Percentiles rank a stretch among this genome's conserved stretches.
Conservation (phyloP, 1,140 invertebrate genomes). For the Brachionus paranguensis region DNA sequence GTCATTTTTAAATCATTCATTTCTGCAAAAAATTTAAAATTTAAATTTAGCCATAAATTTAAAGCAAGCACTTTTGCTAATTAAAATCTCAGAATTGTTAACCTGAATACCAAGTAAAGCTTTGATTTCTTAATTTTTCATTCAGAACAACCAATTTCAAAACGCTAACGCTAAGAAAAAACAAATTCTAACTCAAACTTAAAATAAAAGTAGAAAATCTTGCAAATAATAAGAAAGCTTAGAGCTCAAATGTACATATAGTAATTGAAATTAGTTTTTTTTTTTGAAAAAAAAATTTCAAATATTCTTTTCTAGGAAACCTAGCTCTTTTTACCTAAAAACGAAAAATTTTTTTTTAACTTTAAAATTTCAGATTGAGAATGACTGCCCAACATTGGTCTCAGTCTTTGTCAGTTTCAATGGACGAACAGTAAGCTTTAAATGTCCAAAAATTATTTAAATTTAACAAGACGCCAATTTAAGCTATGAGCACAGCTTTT, state of each 20-base stretch:
- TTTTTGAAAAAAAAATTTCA: background rate
- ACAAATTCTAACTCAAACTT: background rate
- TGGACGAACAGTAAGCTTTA: conserved; percentile 7
- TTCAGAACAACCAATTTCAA: background rate
- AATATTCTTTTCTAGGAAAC: background rate
- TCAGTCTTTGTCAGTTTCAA: conserved; percentile 34
- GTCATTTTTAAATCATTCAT: no score
- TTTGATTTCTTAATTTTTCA: background rate
- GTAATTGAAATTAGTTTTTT: background rate
- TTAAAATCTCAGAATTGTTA: background rate
- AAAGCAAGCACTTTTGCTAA: background rate
- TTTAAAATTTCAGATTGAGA: background rate
- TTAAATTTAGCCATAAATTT: background rate
- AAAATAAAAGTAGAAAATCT: background rate
- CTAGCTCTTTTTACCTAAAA: background rate
- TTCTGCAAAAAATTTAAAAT: background rate
- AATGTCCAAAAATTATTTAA: background rate
- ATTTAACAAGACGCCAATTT: background rate
- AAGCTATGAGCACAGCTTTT: conserved; percentile 38
- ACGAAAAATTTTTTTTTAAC: background rate
- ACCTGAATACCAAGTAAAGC: background rate
- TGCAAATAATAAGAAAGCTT: background rate
- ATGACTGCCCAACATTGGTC: conserved; percentile 26
- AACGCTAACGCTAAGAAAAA: background rate
- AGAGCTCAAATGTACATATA: background rate